phyloP scores from a whole-genome alignment of 1,140 invertebrate genomes.

The Cheumatopsyche charites region DNA sequence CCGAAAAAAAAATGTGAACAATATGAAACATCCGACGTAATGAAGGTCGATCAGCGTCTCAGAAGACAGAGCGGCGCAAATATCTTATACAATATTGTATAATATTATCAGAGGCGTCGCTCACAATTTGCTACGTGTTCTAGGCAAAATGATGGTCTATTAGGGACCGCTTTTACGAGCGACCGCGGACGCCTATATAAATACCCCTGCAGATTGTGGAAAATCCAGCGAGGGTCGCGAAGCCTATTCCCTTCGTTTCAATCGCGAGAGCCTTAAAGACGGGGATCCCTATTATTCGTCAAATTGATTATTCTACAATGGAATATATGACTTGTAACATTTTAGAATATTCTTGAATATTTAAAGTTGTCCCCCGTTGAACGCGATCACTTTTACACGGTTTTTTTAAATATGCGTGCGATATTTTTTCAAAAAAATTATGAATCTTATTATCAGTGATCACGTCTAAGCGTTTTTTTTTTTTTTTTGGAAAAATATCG shows the following conservation, averaged over 20 bases:
- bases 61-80: constrained; percentile 23
- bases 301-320: no score
- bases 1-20: not conserved
- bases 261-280: no score
- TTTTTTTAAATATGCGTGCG: no score
- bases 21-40: not conserved
- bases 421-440: no score
- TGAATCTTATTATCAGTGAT: no score
- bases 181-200: constrained; percentile 23
- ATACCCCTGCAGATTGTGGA: constrained; percentile 5
- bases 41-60: constrained; percentile 32
- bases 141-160: constrained; percentile 37
- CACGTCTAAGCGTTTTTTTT: no score
- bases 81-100: constrained; percentile 28
- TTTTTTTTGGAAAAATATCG: no score
- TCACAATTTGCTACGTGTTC: constrained; percentile 35
- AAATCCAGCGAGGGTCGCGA: not conserved
- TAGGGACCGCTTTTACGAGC: constrained; percentile 33
- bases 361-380: no score
- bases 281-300: no score
- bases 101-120: constrained; percentile 15
- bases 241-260: not conserved
- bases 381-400: no score
- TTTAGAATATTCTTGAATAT: no score
- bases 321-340: no score